Conservation (phyloP, 2,113 vertebrate species). For the Cranoglanis bouderius region DNA sequence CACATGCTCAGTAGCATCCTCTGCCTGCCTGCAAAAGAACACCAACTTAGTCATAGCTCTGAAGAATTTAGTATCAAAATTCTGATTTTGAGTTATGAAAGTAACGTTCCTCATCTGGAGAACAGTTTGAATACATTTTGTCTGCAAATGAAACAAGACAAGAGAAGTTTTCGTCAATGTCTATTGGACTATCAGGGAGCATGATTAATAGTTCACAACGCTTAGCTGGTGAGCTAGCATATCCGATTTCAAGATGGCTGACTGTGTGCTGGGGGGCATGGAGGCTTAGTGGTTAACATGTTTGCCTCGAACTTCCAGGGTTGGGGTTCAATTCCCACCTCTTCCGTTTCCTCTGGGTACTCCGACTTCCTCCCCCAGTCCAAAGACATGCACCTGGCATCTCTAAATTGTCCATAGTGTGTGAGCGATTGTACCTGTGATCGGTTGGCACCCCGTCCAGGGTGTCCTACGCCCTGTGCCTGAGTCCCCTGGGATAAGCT, state of each 20-base stretch:
- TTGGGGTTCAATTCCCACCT: no score
- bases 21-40: not conserved
- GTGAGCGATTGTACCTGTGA: no score
- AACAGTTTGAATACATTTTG: not conserved
- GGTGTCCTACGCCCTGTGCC: no score
- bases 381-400: no score
- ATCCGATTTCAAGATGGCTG: not conserved
- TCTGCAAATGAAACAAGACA: not conserved
- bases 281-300: no score
- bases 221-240: not conserved
- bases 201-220: not conserved
- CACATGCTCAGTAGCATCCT: not conserved
- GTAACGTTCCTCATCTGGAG: not conserved
- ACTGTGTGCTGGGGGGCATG: no score
- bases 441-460: no score
- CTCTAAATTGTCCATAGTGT: no score
- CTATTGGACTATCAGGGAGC: not conserved
- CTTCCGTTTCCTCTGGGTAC: no score
- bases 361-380: no score
- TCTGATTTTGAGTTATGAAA: not conserved
- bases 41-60: not conserved
- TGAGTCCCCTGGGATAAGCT: no score
- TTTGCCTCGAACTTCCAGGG: no score
- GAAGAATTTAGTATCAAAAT: not conserved
- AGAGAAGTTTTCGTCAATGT: not conserved